phyloP scores from a whole-genome alignment of 2,797 vertebrate species.

The Morelia viridis region DNA sequence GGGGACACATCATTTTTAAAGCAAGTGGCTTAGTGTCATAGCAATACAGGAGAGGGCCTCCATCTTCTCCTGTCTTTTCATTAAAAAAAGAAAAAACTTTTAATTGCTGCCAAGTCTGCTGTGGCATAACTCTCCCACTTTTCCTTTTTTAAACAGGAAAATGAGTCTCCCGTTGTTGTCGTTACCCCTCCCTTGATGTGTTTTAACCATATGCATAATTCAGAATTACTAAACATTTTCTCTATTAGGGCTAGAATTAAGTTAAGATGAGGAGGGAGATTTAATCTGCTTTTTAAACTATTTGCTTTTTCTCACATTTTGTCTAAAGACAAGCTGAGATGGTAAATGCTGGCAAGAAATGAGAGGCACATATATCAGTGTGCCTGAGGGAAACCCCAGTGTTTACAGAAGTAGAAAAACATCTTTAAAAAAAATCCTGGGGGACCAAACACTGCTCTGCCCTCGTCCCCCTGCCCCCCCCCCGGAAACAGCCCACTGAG shows the following conservation, averaged over 20 bases:
- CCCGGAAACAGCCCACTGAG: not conserved
- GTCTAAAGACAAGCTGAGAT: not conserved
- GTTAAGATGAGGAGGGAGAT: not conserved
- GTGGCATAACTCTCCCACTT: not conserved
- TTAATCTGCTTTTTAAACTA: not conserved
- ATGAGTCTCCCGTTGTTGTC: not conserved
- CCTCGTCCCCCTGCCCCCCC: no score
- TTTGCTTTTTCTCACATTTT: not conserved
- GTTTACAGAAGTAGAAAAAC: slow-evolving; percentile 6
- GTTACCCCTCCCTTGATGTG: not conserved
- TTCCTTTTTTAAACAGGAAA: not conserved
- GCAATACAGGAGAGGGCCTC: not conserved
- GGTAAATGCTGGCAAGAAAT: not conserved
- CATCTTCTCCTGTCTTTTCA: not conserved
- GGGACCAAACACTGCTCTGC: not conserved
- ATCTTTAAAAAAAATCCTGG: not conserved
- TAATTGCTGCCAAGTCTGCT: not conserved
- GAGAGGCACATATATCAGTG: not conserved
- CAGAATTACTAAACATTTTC: not conserved
- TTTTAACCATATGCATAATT: not conserved
- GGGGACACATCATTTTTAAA: not conserved
- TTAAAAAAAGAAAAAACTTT: not conserved
- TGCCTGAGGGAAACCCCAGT: not conserved
- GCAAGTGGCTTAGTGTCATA: not conserved
- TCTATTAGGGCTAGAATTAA: not conserved